These are phyloP conservation scores for Anser brachyrhynchus DNA, from an alignment of 2,113 vertebrate genomes.

Conservation along the genomic window DNA sequence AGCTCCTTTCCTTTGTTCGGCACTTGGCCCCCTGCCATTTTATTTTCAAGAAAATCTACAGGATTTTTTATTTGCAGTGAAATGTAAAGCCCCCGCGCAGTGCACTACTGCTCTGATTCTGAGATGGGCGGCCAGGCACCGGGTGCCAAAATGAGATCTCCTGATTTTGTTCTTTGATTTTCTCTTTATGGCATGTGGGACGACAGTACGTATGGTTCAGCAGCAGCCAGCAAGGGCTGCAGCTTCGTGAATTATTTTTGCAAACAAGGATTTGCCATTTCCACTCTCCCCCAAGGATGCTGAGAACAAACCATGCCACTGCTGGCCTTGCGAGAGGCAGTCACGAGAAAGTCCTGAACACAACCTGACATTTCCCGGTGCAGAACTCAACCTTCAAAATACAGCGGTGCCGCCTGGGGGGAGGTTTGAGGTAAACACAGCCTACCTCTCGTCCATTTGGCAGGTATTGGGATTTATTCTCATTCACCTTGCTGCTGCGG, in stretches of 20 bases:
- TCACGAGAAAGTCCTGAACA: neutral
- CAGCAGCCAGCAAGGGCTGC: neutral
- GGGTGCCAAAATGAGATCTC: neutral
- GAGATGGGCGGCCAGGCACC: neutral
- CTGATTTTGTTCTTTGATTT: neutral
- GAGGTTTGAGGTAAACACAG: neutral
- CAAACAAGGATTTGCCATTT: neutral
- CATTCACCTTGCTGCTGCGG: neutral
- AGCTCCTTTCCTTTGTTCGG: neutral
- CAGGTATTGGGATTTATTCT: conserved; percentile 18
- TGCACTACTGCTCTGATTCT: rapidly evolving
- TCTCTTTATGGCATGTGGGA: neutral
- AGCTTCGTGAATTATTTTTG: conserved; percentile 13
- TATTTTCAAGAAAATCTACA: neutral
- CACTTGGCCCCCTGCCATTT: neutral
- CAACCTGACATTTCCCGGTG: neutral
- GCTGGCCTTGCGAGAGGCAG: neutral
- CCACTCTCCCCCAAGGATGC: neutral
- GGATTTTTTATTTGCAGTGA: neutral
- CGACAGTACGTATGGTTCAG: neutral
- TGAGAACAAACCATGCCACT: neutral
- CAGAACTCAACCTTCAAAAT: neutral
- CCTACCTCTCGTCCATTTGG: neutral
- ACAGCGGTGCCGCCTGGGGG: neutral
- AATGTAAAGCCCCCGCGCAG: neutral